These are phyloP conservation scores for Fukomys damarensis DNA, from an alignment of 2,113 vertebrate species.

Conservation along the genomic window DNA sequence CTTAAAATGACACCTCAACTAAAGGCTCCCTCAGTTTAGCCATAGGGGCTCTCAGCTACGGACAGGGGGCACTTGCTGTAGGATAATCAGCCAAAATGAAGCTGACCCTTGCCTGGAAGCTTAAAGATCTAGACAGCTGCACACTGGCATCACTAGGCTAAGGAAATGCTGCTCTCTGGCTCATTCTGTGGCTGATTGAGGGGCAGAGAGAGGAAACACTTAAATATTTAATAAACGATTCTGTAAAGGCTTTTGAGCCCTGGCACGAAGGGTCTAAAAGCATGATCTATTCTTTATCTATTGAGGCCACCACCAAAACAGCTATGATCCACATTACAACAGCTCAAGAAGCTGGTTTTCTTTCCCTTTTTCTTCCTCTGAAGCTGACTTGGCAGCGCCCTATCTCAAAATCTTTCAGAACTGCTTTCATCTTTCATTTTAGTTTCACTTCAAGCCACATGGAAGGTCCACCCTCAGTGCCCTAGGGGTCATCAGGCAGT, in stretches of 20 bases:
- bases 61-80: background rate
- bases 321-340: conserved; percentile 78
- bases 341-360: conserved; percentile 70
- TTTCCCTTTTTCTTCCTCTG: conserved; percentile 66
- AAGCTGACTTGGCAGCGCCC: conserved; percentile 74
- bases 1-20: background rate
- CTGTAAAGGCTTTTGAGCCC: conserved; percentile 72
- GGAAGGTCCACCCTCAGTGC: conserved; percentile 79
- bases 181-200: conserved; percentile 50
- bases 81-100: background rate
- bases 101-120: conserved; percentile 9
- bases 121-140: background rate
- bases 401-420: conserved; percentile 86
- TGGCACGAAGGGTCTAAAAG: conserved; percentile 74
- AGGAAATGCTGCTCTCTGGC: conserved; percentile 67
- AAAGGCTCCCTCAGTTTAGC: conserved; percentile 13
- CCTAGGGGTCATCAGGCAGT: conserved; percentile 78
- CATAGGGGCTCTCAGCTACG: background rate
- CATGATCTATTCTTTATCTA: conserved; percentile 70
- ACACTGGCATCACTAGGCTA: background rate
- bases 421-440: conserved; percentile 86
- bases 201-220: conserved; percentile 73
- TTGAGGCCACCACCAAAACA: conserved; percentile 73
- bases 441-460: conserved; percentile 83
- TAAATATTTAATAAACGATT: conserved; percentile 86